Percentiles rank a stretch among this genome's conserved stretches.
These are phyloP conservation scores for Acinonyx jubatus DNA, from an alignment of 2,113 vertebrate species.

Conservation along the genomic window DNA sequence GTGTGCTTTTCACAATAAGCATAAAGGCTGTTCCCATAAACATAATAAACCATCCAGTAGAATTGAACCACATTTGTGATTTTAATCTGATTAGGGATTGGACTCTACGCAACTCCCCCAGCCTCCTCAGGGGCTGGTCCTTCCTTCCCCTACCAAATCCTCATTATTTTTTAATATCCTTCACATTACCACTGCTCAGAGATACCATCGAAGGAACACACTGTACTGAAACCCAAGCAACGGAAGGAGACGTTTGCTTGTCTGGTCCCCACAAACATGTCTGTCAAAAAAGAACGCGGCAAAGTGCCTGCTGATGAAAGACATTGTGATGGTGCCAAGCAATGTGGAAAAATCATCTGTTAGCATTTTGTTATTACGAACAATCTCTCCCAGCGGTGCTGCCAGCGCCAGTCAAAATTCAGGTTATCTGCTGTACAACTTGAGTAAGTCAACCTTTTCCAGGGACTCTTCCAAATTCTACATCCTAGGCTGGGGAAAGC, in stretches of 20 bases:
- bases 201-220: constrained; percentile 77
- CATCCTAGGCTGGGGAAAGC: not conserved
- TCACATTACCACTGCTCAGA: constrained; percentile 60
- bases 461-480: constrained; percentile 43
- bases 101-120: constrained; percentile 27
- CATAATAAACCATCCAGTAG: constrained; percentile 26
- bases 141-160: constrained; percentile 70
- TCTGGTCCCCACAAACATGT: constrained; percentile 56
- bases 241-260: constrained; percentile 60
- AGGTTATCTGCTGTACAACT: constrained; percentile 43
- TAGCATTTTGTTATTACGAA: constrained; percentile 46
- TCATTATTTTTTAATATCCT: constrained; percentile 80
- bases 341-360: constrained; percentile 27
- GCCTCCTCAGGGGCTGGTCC: constrained; percentile 47
- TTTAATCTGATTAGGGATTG: constrained; percentile 67
- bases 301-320: constrained; percentile 67
- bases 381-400: constrained; percentile 10
- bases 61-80: constrained; percentile 58
- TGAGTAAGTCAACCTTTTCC: constrained; percentile 6
- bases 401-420: constrained; percentile 52
- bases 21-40: not conserved
- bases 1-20: not conserved
- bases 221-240: constrained; percentile 69
- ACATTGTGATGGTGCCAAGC: constrained; percentile 40
- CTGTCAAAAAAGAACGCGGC: constrained; percentile 66